Conservation (phyloP, 2,797 vertebrate genomes). For the Gambusia yucatana region DNA sequence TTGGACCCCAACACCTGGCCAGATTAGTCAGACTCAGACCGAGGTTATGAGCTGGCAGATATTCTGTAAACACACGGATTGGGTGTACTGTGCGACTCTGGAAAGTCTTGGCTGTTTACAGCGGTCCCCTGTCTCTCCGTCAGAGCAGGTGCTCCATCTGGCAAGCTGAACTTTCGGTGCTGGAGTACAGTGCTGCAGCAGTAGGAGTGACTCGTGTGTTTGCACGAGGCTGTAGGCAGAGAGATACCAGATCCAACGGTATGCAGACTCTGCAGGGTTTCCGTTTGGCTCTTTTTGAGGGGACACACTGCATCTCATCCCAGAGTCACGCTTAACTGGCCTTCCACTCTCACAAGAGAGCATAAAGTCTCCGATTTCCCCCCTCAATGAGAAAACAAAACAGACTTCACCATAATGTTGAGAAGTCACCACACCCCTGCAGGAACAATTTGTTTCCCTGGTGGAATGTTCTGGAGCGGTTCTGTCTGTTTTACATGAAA, state of each 20-base stretch:
- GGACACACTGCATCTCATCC: conserved; percentile 42
- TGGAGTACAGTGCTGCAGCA: conserved; percentile 27
- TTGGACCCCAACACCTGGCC: not conserved
- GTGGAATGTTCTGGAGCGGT: conserved; percentile 37
- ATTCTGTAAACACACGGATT: conserved; percentile 28
- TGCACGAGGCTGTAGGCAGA: conserved; percentile 47
- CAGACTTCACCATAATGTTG: conserved; percentile 55
- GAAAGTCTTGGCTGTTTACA: conserved; percentile 28
- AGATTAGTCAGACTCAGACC: conserved; percentile 18
- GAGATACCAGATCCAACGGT: conserved; percentile 59
- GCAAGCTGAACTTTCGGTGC: conserved; percentile 40
- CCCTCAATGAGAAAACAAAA: conserved; percentile 52
- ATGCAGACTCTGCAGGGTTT: conserved; percentile 59
- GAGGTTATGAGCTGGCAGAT: conserved; percentile 38
- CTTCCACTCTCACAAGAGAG: conserved; percentile 36
- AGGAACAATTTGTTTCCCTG: conserved; percentile 30
- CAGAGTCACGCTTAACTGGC: conserved; percentile 31
- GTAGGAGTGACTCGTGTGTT: conserved; percentile 57
- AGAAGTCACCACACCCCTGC: conserved; percentile 48
- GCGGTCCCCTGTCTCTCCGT: conserved; percentile 3
- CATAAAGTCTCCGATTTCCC: conserved; percentile 53
- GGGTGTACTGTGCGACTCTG: conserved; percentile 33
- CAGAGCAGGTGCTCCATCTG: conserved; percentile 74
- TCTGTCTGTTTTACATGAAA: conserved; percentile 3
- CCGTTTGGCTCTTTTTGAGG: conserved; percentile 30